phyloP scores from a whole-genome alignment of 2,888 invertebrate genomes.

The Himalopsyche anomala region DNA sequence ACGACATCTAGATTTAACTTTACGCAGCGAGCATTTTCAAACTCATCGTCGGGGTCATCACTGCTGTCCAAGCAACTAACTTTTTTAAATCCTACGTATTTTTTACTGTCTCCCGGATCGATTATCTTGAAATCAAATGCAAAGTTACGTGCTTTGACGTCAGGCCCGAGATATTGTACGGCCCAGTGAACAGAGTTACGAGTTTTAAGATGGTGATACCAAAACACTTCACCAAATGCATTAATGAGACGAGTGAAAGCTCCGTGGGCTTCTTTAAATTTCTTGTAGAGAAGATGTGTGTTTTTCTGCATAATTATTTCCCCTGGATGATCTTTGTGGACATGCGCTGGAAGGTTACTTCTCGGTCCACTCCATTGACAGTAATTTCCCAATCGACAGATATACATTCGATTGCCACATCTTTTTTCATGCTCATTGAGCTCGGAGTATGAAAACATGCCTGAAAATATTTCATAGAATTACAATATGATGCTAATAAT shows the following conservation, averaged over 20 bases:
- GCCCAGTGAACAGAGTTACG: conserved; percentile 48
- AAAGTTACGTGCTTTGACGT: conserved; percentile 45
- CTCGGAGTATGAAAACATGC: conserved; percentile 37
- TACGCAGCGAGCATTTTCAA: conserved; percentile 1
- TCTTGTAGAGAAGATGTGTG: conserved; percentile 16
- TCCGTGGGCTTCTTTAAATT: conserved; percentile 45
- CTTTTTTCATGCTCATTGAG: conserved; percentile 43
- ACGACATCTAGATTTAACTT: conserved; percentile 45
- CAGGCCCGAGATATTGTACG: conserved; percentile 54
- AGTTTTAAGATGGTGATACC: conserved; percentile 49
- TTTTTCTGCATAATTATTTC: conserved; percentile 45
- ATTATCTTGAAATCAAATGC: conserved; percentile 51
- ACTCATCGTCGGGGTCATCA: conserved; percentile 22
- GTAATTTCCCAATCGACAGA: conserved; percentile 36
- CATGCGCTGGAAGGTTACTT: conserved; percentile 39
- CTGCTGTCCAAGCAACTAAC: conserved; percentile 36
- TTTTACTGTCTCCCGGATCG: conserved; percentile 43
- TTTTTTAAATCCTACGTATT: conserved; percentile 51
- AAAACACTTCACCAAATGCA: conserved; percentile 52
- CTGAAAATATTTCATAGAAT: conserved; percentile 28
- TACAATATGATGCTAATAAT: no score
- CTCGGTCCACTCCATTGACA: conserved; percentile 45
- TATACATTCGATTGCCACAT: conserved; percentile 41
- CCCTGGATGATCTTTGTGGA: neutral
- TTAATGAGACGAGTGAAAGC: conserved; percentile 34